Base-by-base conservation (phyloP, 1,140 invertebrate genomes). In the Ptiloglossa arizonensis region DNA sequence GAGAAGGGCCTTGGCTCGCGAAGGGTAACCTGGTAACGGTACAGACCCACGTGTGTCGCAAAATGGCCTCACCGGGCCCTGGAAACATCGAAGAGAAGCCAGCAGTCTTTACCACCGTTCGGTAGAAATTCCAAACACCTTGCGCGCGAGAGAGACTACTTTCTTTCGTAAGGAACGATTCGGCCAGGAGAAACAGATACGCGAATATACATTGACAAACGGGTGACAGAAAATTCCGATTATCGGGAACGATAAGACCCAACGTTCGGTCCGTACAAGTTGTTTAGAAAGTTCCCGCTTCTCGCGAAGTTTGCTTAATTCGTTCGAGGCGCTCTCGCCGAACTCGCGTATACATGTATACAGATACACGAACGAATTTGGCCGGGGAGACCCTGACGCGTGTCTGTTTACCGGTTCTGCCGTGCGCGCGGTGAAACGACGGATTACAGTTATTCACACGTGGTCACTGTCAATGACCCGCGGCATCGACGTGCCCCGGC, bases 391-490 rank as follows among this genome's bases (percentile, higher is more conserved):
- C 29, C 32, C 46, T 71, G 73, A 78, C 72, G 75, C 74, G 76
- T 80, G 75, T 79, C 57, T 63, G 74, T 80, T 81, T 86, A 83
- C 85, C 82, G 77, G 84, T 83, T 86, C 83, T 89, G 87, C 88
- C 87, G 38, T 19, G 35, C 50, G 29, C 56, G 50, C 54, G 70
- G 57, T 83, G 67, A 80, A 85, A 76, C 82, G 89, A 86, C 82
- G 86, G 89, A 90, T 91, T 92, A 91, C 90, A 89, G 91, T 92
- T 92, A 92, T 91, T 90, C 89, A 87, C 83, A 79, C 80, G 83
- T 71, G 68, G 68, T 80, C 54, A 77, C 82, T 89, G 91, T 90
- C 90, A 91, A 91, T 86, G 89, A 91, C 90, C 90, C 86, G 66
- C 27, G 54, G 67, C 77, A 63, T 50, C 44, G 27, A 68, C 29